These are phyloP conservation scores for Stegophylla sp. DNA, from an alignment of 2,888 invertebrate species.

Conservation along the genomic window DNA sequence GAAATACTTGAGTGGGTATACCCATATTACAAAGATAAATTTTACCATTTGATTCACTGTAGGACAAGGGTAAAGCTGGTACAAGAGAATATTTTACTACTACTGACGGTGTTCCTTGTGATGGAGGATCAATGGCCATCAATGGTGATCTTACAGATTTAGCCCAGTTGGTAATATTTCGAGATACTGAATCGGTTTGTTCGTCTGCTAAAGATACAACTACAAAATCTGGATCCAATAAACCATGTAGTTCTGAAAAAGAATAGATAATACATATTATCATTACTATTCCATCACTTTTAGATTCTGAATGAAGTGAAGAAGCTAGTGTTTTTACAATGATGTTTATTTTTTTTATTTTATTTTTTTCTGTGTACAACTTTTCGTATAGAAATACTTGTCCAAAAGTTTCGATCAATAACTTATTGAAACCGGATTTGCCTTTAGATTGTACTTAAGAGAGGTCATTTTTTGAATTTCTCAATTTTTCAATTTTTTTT, in stretches of 20 bases:
- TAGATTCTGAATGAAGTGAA: no score
- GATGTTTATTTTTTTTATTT: no score
- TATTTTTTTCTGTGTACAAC: no score
- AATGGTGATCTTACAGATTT: conserved; percentile 76
- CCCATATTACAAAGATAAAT: conserved; percentile 86
- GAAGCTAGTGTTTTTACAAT: no score
- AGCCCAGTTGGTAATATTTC: conserved; percentile 73
- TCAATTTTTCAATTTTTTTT: no score
- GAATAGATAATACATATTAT: no score
- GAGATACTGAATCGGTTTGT: conserved; percentile 66
- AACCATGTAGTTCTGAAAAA: conserved; percentile 43
- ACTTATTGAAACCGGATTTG: no score
- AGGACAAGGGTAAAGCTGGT: conserved; percentile 75
- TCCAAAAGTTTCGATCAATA: no score
- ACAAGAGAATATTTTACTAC: conserved; percentile 74
- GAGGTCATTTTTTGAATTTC: no score
- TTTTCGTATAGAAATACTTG: no score
- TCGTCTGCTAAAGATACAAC: conserved; percentile 68
- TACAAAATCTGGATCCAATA: conserved; percentile 67
- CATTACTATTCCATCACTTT: no score
- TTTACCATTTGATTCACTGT: conserved; percentile 73
- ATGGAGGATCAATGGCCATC: conserved; percentile 79
- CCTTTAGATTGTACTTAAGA: no score
- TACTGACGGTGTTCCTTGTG: conserved; percentile 71
- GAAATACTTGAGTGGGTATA: conserved; percentile 79